Evolutionary conservation across 2,888 invertebrate species (phyloP), one percentile per base, ranked within the genome.

Genomic region (Drosophila quinaria): DNA sequence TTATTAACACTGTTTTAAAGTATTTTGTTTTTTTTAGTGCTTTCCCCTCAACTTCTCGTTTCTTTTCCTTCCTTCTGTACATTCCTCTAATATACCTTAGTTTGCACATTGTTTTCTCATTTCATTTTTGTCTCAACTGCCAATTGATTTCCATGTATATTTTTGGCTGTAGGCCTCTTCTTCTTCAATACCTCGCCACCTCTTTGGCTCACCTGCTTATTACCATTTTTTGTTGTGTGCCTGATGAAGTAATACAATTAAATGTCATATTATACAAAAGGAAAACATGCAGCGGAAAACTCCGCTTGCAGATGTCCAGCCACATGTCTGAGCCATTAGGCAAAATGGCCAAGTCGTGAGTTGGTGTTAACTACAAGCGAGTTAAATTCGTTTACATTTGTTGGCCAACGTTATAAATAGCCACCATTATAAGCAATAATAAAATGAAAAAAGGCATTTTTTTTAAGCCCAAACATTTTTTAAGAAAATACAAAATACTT

Each of bases 241-340:
- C 73, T 71, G 85, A 84, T 84, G 79, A 82, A 83, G 83, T 83
- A 80, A 82, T 79, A 78, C 81, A 70, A 84, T 84, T 81, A 80
- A 85, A 72, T 74, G 82, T 65, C 79, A 70, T 71, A 77, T 68
- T 65, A 73, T 58, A 70, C 60, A 65, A 81, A 78, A 65, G 61
- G 49, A 70, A 69, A 70, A 62, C 54, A 61, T 50, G 59, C 71
- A 44, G 59, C 59, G 33, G 9, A 29, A 29, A 29, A 29, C 29
- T 56, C 39, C 46, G 60, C 68, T 58, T 46, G 50, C 50, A 41
- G 55, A 39, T 58, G 63, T 62, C 69, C 70, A 67, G 59, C 61
- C 74, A 80, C 78, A 80, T 82, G 82, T 80, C 67, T 76, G 59
- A 52, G 65, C 78, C 78, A 82, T 82, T 82, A 82, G 81, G 22